Evolutionary conservation across 1,140 invertebrate genomes (phyloP).

Genomic region (Bradysia coprophila): DNA sequence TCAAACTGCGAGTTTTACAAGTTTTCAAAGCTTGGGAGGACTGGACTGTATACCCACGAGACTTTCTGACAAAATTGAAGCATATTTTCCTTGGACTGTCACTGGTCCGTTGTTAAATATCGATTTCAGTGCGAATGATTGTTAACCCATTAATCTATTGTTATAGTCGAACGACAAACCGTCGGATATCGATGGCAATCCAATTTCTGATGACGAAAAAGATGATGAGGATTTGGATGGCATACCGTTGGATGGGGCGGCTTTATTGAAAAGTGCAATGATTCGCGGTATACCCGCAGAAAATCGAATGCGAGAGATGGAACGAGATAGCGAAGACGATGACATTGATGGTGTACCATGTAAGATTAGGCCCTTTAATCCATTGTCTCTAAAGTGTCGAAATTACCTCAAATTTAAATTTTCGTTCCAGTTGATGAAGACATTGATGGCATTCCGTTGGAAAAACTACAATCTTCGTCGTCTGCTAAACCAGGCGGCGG

Average conservation of each 20-base stretch:
- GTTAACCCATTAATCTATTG: neutral
- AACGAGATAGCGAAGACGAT: slow-evolving; percentile 27
- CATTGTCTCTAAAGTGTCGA: neutral
- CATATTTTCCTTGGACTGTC: slow-evolving; percentile 69
- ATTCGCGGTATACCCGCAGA: slow-evolving; percentile 27
- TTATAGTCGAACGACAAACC: slow-evolving; percentile 18
- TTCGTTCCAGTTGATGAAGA: slow-evolving; percentile 52
- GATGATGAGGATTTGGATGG: slow-evolving; percentile 59
- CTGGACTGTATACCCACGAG: slow-evolving; percentile 89
- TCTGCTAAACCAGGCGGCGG: slow-evolving; percentile 22
- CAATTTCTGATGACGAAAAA: slow-evolving; percentile 36
- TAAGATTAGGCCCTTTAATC: slow-evolving; percentile 17
- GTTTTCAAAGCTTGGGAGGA: slow-evolving; percentile 97
- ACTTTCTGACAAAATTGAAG: slow-evolving; percentile 78
- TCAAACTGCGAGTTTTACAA: slow-evolving; percentile 85
- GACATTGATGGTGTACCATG: slow-evolving; percentile 61
- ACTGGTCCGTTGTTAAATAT: too few relatives aligned
- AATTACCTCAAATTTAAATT: neutral
- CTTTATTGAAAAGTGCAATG: slow-evolving; percentile 48
- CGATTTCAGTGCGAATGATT: neutral
- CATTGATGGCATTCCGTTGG: slow-evolving; percentile 64
- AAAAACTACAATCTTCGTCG: slow-evolving; percentile 16
- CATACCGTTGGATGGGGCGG: slow-evolving; percentile 66
- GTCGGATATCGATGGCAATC: slow-evolving; percentile 46
- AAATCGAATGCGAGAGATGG: slow-evolving; percentile 9